A percentile compares a stretch with the other conserved stretches of the same genome.
phyloP scores from a whole-genome alignment of 2,797 vertebrate species.

The Urocyon cinereoargenteus region DNA sequence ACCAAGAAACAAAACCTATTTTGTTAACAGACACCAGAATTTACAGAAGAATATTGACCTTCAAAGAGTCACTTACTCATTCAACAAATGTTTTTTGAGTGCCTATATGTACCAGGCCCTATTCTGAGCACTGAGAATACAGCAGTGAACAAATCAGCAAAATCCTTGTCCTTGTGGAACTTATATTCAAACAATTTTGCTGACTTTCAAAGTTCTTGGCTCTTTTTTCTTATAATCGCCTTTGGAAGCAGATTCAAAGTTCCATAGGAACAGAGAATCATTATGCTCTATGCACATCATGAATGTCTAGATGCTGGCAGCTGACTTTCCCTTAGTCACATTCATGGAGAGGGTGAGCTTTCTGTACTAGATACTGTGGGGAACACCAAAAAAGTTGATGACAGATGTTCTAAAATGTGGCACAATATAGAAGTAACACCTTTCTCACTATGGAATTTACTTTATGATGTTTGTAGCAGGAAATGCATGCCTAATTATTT shows the following conservation, averaged over 20 bases:
- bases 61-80: constrained; percentile 4
- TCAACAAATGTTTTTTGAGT: constrained; percentile 30
- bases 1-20: neutral
- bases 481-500: neutral
- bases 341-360: neutral
- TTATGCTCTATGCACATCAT: neutral
- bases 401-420: neutral
- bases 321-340: neutral
- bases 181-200: neutral
- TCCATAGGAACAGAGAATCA: neutral
- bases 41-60: neutral
- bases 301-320: neutral
- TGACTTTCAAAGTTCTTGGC: neutral
- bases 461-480: neutral
- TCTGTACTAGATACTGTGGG: neutral
- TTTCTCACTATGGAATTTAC: neutral
- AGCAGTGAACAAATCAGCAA: neutral
- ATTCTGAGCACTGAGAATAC: neutral
- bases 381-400: neutral
- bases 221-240: neutral
- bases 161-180: neutral
- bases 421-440: neutral
- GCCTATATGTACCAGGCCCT: neutral
- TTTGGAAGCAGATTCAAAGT: constrained; percentile 26
- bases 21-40: constrained; percentile 37